These are phyloP conservation scores for Cavia aperea DNA, from an alignment of 2,113 vertebrate genomes.

Conservation along the genomic window DNA sequence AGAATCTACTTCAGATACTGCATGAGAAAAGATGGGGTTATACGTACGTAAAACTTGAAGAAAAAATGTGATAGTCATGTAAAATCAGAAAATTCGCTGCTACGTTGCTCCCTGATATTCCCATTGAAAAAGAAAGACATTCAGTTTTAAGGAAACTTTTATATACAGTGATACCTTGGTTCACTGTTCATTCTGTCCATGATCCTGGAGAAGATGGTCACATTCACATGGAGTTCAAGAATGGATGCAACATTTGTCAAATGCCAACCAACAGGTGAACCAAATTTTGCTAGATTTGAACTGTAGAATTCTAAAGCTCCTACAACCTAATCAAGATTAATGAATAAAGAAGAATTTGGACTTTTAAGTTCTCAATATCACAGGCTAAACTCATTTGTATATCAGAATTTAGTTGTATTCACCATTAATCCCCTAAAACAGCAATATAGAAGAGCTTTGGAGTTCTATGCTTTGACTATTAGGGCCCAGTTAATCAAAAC, in stretches of 20 bases:
- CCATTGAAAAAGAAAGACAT: background rate
- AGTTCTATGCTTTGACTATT: background rate
- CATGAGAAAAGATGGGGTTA: background rate
- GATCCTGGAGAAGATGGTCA: no score
- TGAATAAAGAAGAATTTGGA: background rate
- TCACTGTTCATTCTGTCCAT: no score
- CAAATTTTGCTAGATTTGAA: background rate
- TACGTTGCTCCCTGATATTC: background rate
- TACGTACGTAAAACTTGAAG: background rate
- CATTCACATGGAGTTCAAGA: no score
- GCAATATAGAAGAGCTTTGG: background rate
- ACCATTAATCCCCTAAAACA: background rate
- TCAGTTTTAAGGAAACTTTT: background rate
- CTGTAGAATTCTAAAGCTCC: slow-evolving; percentile 20
- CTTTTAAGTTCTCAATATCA: background rate
- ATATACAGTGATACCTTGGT: no score
- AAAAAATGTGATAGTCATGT: background rate
- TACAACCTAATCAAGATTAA: background rate
- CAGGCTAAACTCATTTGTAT: background rate
- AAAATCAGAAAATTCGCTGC: background rate
- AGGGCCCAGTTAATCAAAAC: slow-evolving; percentile 7
- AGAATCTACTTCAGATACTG: background rate
- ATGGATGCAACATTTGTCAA: no score
- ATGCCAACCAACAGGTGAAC: no score
- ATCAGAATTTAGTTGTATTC: background rate